Evolutionary conservation across 2,797 vertebrate species (phyloP).

Genomic region (Anableps anableps): DNA sequence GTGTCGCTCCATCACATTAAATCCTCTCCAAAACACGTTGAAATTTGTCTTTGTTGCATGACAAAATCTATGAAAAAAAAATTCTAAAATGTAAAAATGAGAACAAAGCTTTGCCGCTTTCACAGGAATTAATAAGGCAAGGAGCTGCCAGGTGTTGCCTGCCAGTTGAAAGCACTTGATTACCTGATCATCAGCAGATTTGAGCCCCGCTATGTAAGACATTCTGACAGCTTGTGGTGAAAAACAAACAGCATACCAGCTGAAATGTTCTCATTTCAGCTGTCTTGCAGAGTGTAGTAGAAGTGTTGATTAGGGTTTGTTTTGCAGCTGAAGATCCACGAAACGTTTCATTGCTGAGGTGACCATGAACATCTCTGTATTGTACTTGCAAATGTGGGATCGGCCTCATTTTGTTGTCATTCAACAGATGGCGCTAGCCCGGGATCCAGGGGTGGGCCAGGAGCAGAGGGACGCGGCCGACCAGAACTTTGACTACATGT

Average conservation of each 20-base stretch:
- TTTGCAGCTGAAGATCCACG: neutral
- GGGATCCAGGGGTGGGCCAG: constrained; percentile 68
- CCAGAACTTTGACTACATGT: constrained; percentile 96
- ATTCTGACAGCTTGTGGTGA: constrained; percentile 3
- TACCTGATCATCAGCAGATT: neutral
- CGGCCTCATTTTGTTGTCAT: neutral
- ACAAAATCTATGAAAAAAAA: neutral
- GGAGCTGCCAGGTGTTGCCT: neutral
- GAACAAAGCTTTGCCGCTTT: neutral
- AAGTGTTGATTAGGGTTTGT: neutral
- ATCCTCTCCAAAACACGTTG: neutral
- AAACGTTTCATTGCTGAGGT: neutral
- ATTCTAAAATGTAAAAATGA: neutral
- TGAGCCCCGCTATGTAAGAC: neutral
- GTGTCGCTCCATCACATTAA: neutral
- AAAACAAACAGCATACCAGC: neutral
- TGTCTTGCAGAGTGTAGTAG: neutral
- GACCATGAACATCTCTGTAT: neutral
- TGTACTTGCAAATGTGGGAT: neutral
- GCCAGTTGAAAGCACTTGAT: constrained; percentile 4
- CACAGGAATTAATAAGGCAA: neutral
- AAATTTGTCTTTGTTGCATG: neutral
- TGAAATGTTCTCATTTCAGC: neutral
- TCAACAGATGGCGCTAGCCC: constrained; percentile 85
- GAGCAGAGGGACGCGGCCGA: constrained; percentile 85